Evolutionary conservation across 2,113 vertebrate species (phyloP), one percentile per base, ranked within the genome.

Genomic region (Cyphomyrus plagiostoma): DNA sequence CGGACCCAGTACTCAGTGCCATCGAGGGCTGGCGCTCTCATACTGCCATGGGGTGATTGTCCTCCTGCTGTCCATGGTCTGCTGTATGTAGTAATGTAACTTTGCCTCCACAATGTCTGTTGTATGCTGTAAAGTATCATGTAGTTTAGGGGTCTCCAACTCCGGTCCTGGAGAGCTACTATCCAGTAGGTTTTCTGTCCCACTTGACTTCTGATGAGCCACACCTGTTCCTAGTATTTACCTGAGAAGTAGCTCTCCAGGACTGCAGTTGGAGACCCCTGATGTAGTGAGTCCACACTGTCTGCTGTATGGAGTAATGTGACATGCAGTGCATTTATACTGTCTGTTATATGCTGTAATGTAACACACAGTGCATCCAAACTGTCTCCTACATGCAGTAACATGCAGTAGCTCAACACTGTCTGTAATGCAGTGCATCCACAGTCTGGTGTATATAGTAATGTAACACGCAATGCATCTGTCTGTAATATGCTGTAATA

Each of bases 21-120:
- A 97, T 99, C 89, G 95, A 96, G 90, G 98, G 97, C 5, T 99
- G 98, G 98, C 95, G 96, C 89, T 95, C 97, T 62, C 95, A 93
- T 90, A 93, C 90, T 70, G 92, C 93, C 15, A 86, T 86, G 21
- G 89, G 94, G 95, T 95, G 91, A 13, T 49, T 82, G 26, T 56
- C 46, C 21, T 86, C 23, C 26, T 62, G 23, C 56, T 62, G 23
- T 62, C 6, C 56, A 62, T 62, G 23, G 56, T 62, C 56, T 62
- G 56, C 56, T 62, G 56, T 62, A 9, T 62, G 8, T 9, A 26
- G 58, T n/a, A 62, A 62, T 62, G 58, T 26, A 66, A 62, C 23
- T 26, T 26, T 26, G 58, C 58, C n/a, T 62, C 8, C 58, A n/a
- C 7, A 62, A 2, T 62, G 7, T 62, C 7, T 26, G 8, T n/a